Base-by-base conservation (phyloP, 2,888 invertebrate genomes). In the Drosophila mimetica region DNA sequence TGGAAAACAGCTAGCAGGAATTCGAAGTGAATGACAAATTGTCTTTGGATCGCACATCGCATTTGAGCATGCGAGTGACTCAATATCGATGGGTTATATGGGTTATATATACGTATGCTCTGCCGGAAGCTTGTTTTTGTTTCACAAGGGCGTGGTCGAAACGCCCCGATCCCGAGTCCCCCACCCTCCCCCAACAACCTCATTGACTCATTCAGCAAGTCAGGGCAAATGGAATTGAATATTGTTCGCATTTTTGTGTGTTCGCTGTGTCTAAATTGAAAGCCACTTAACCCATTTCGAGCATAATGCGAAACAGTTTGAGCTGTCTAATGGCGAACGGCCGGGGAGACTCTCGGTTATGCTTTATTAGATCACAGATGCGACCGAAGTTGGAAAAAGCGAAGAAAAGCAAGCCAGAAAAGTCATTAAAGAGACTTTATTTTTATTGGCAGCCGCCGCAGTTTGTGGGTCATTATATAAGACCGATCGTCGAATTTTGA, bases 251-350 rank as follows among this genome's bases (percentile, higher is more conserved):
- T 44, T 69, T 61, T 46, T 50, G 28, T 46, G 18, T 46, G 46
- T 20, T 32, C 52, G 34, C 13, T 67, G 51, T 67, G 44, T 87
- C 65, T 59, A 69, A 74, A 77, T 80, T 83, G 80, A 88, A 77
- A 86, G 72, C 66, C 88, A 83, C 88, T 83, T 83, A 83, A 86
- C 83, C 83, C 81, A 83, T 80, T 83, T 88, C 52, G 52, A 58
- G 81, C 75, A 88, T 77, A 83, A 79, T 79, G 86, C 83, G 70
- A 82, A 87, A 75, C 80, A 87, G 64, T 69, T 73, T 55, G 52
- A 54, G 55, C 66, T 41, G 65, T 65, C 75, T 71, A 79, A 54
- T 39, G 20, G 51, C 16, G 41, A 34, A n/a, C 41, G 39, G 30
- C 22, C 9, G 16, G 41, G 22, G 41, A 46, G 74, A 65, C 46